These are phyloP conservation scores for Hormaphis cornu DNA, from an alignment of 1,140 invertebrate species.

Conservation along the genomic window DNA sequence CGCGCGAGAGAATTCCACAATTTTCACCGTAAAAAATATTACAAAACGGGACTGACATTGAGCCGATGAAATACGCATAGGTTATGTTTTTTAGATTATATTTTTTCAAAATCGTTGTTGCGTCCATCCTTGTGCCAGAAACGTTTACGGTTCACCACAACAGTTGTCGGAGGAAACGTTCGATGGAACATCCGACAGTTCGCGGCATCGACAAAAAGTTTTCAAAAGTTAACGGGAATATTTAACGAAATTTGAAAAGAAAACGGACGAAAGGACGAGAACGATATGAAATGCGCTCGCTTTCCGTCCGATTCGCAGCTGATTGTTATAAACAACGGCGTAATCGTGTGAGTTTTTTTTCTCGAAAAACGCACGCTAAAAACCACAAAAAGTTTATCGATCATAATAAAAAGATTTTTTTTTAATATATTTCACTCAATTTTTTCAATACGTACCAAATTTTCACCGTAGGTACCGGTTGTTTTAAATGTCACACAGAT, in stretches of 20 bases:
- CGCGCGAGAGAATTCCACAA: no score
- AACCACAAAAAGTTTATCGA: neutral
- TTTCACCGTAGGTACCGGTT: no score
- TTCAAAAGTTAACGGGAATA: neutral
- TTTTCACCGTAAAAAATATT: no score
- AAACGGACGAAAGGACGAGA: neutral
- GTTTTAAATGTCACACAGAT: no score
- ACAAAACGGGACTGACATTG: no score
- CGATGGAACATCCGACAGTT: conserved; percentile 27
- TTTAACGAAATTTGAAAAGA: neutral
- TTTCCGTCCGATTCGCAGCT: no score
- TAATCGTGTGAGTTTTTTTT: no score
- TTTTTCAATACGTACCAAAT: no score
- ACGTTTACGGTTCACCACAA: neutral
- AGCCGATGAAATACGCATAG: no score
- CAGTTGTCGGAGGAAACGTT: conserved; percentile 21
- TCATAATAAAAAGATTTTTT: neutral
- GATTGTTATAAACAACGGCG: no score
- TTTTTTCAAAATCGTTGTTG: neutral
- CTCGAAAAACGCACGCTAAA: neutral
- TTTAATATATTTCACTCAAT: no score
- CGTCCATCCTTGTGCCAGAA: neutral
- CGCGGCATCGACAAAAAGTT: conserved; percentile 1
- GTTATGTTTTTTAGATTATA: neutral
- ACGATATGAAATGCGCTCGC: no score